These are phyloP conservation scores for Agriopis aurantiaria DNA, from an alignment of 2,888 invertebrate species.

Conservation along the genomic window DNA sequence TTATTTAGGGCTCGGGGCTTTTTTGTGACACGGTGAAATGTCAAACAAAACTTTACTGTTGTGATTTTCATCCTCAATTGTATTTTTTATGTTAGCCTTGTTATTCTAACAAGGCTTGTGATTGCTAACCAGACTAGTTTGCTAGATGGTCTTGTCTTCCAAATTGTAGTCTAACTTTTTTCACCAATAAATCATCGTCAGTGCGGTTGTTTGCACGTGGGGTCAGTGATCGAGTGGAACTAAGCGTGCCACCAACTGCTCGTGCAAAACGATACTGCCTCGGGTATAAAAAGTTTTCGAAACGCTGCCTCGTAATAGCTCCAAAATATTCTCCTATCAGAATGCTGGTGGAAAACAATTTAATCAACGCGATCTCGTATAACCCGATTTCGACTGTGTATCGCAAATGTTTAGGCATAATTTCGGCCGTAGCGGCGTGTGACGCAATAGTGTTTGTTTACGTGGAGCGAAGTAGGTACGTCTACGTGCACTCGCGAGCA, in stretches of 20 bases:
- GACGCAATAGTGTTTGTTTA: conserved; percentile 82
- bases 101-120: not conserved
- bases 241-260: conserved; percentile 34
- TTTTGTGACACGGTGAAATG: conserved; percentile 21
- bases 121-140: not conserved
- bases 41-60: conserved; percentile 18
- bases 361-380: conserved; percentile 51
- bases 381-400: conserved; percentile 53
- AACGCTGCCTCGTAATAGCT: conserved; percentile 45
- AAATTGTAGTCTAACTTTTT: conserved; percentile 23
- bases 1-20: not conserved
- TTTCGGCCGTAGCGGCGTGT: conserved; percentile 59
- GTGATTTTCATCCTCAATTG: conserved; percentile 1
- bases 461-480: conserved; percentile 69
- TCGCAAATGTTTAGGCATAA: conserved; percentile 53
- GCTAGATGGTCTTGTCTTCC: not conserved
- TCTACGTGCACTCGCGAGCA: conserved; percentile 65
- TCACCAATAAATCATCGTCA: conserved; percentile 31
- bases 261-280: conserved; percentile 41
- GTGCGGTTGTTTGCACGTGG: conserved; percentile 30
- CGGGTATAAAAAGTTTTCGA: conserved; percentile 39
- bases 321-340: conserved; percentile 60
- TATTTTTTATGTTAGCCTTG: not conserved
- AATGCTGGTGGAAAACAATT: conserved; percentile 69
- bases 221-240: conserved; percentile 47